Base-by-base conservation (phyloP, 2,888 invertebrate genomes). In the Rhagium mordax region DNA sequence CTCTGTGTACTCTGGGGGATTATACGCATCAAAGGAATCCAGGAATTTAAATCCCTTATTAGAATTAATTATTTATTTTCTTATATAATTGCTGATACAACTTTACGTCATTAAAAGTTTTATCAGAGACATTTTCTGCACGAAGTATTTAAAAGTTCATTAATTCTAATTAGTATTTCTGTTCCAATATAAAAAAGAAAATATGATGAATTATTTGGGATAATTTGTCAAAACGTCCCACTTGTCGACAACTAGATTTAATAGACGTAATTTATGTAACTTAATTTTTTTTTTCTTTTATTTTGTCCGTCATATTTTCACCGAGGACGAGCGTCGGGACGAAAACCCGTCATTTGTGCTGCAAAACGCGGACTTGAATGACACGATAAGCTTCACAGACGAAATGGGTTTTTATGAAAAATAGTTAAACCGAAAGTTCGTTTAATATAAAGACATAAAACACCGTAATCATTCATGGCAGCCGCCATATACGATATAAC, bases 201-300 rank as follows among this genome's bases (percentile, higher is more conserved):
- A 27, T 48, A 68, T 72, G 70, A 75, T 70, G 59, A 70, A 75
- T 67, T 62, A 21, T 18, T 53, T 15, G 41, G 33, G 27, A 53
- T 61, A 29, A 48, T 74, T 74, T 70, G 72, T 74, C 74, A 71
- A 69, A 13, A n/a, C 68, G 51, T 69, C 65, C 33, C 15, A 15
- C 29, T 15, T 15, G 59, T 10, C 59, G 33, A 29, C 41, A 41
- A 41, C 41, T 41, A 41, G n/a, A 41, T 41, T 41, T 41, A 41
- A 41, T 41, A 41, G 41, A 2, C 41, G 41, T n/a, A 41, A 41
- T 41, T 41, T 41, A 33, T 33, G 33, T 41, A 41, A 41, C n/a
- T 41, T n/a, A 13, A 41, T n/a, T 41, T 41, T 3, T 41, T 41
- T 41, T 15, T 41, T 41, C 13, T 2, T 15, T 41, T 41, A 4